Evolutionary conservation across 2,113 vertebrate genomes (phyloP), one percentile per base, ranked within the genome.

Genomic region (Oenanthe melanoleuca): DNA sequence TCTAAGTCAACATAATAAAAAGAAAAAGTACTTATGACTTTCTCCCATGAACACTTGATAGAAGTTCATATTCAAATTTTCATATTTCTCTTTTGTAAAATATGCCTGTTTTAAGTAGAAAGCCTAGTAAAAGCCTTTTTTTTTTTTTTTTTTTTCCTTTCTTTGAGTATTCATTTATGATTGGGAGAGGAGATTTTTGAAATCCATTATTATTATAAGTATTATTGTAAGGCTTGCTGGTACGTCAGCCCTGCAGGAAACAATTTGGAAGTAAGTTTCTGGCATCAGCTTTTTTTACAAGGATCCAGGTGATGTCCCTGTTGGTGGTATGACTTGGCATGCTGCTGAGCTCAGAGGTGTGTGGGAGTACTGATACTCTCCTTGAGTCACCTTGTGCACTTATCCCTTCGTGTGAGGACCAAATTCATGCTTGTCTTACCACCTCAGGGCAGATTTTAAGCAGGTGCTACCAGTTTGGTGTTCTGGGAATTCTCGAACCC

Each of bases 371-470:
- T 71, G 18, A 23, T 86, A 3, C 8, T 83, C 67, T 69, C 63
- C 72, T 81, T 64, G 7, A 92, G 66, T 92, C 79, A 80, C 74
- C 74, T 72, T 60, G 28, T 80, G 60, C 20, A 7, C 49, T 49
- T 56, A 31, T 11, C 22, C 61, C 31, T 67, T 16, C 2, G 0
- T 49, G 38, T 50, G 53, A 93, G 40, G 23, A 67, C 28, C 77
- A 49, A 82, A 82, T 49, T 42, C 1, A 1, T 0, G 1, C 19
- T 21, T 75, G 70, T 38, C 7, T 57, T 75, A 42, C 40, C 74
- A 57, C 85, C 71, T 53, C 55, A 8, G 66, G 74, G 90, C 29
- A 82, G 71, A 33, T 57, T 28, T 93, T 55, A 82, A 93, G 70
- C 65, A 85, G 63, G 79, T 80, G 66, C 37, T 92, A 53, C 85